A percentile compares a stretch with the other conserved stretches of the same genome.
These are phyloP conservation scores for Hipparchia sbordonii DNA, from an alignment of 2,888 invertebrate species.

Conservation along the genomic window DNA sequence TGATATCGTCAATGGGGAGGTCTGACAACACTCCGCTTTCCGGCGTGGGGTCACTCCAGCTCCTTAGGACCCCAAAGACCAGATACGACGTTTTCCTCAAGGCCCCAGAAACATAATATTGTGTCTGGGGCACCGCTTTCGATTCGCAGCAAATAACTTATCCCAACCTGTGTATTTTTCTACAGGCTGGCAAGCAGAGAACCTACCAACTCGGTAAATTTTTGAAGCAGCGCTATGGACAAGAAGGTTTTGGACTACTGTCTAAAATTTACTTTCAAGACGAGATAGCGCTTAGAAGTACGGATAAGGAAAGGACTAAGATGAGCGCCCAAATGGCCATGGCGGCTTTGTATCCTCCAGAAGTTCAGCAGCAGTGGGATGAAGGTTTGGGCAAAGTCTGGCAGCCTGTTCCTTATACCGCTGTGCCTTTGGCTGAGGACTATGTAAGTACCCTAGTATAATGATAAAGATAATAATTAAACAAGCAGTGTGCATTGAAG, in stretches of 20 bases:
- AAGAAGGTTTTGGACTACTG: conserved; percentile 53
- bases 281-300: conserved; percentile 64
- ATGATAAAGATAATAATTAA: no score
- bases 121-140: no score
- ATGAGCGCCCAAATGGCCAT: conserved; percentile 71
- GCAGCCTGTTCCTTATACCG: conserved; percentile 71
- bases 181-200: conserved; percentile 63
- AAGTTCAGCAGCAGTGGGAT: conserved; percentile 70
- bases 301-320: conserved; percentile 75
- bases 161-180: neutral
- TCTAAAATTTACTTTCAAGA: conserved; percentile 62
- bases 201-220: conserved; percentile 69
- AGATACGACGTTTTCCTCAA: no score
- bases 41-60: no score
- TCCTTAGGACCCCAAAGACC: no score
- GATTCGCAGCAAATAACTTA: neutral
- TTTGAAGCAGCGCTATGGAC: conserved; percentile 62
- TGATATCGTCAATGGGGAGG: no score
- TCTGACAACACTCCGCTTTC: no score
- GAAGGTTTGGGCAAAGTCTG: conserved; percentile 67
- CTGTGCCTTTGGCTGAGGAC: conserved; percentile 65
- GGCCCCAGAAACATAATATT: no score
- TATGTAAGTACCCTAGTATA: conserved; percentile 71
- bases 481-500: no score
- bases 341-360: conserved; percentile 70